phyloP scores from a whole-genome alignment of 1,140 invertebrate species.

The Odontomachus brunneus region DNA sequence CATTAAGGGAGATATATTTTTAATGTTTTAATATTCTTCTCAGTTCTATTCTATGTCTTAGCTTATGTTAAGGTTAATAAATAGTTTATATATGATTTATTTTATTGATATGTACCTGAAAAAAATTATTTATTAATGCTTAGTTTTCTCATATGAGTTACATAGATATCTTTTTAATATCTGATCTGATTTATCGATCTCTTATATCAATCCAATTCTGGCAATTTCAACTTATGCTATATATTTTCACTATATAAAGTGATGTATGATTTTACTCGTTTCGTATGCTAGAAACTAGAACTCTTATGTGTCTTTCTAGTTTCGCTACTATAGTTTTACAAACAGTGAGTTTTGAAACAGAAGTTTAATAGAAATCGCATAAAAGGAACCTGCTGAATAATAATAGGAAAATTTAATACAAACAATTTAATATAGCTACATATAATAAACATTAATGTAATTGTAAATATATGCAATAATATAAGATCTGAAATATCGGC shows the following conservation, averaged over 20 bases:
- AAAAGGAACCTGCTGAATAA: not conserved
- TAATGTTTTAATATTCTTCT: slow-evolving; percentile 13
- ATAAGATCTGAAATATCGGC: slow-evolving; percentile 13
- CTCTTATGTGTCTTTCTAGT: not conserved
- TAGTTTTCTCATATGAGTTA: slow-evolving; percentile 40
- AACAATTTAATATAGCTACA: slow-evolving; percentile 17
- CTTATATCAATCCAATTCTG: not conserved
- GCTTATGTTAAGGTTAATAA: slow-evolving; percentile 36
- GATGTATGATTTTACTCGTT: not conserved
- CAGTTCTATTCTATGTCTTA: slow-evolving; percentile 46
- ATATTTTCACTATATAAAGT: not conserved
- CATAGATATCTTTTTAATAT: slow-evolving; percentile 30
- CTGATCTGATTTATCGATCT: not conserved
- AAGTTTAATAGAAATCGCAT: not conserved
- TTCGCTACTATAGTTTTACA: not conserved
- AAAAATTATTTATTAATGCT: slow-evolving; percentile 27
- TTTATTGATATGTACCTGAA: slow-evolving; percentile 19
- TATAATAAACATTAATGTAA: slow-evolving; percentile 19
- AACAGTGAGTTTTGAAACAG: not conserved
- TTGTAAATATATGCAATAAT: slow-evolving; percentile 35
- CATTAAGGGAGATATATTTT: slow-evolving; percentile 40
- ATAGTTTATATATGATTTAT: slow-evolving; percentile 35
- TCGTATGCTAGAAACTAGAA: slow-evolving; percentile 1
- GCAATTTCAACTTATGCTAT: slow-evolving; percentile 38
- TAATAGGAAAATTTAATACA: slow-evolving; percentile 32